phyloP scores from a whole-genome alignment of 2,113 vertebrate genomes.

The Etheostoma cragini region DNA sequence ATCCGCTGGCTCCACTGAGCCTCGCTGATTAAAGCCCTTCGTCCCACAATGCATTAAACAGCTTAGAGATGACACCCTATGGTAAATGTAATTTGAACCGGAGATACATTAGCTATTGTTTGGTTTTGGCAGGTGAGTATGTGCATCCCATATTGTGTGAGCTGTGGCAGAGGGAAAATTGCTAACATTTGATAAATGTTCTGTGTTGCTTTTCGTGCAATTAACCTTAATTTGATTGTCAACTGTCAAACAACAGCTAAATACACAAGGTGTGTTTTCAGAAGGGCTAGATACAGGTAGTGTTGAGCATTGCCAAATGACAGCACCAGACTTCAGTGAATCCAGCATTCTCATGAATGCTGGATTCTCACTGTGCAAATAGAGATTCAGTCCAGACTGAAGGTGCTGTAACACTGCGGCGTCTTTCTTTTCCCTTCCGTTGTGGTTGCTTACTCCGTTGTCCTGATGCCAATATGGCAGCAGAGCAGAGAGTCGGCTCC shows the following conservation, averaged over 20 bases:
- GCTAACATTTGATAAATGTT: constrained; percentile 50
- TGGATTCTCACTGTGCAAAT: constrained; percentile 51
- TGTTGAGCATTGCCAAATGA: constrained; percentile 31
- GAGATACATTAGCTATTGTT: constrained; percentile 78
- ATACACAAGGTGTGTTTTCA: constrained; percentile 42
- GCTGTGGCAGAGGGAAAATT: constrained; percentile 43
- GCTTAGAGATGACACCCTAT: constrained; percentile 79
- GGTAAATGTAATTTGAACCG: constrained; percentile 77
- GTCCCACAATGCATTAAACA: constrained; percentile 81
- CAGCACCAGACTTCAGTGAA: constrained; percentile 45
- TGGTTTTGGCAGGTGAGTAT: constrained; percentile 74
- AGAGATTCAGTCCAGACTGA: constrained; percentile 42
- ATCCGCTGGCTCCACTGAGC: constrained; percentile 76
- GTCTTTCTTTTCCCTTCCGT: constrained; percentile 63
- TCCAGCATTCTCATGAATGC: constrained; percentile 20
- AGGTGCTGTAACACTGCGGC: constrained; percentile 42
- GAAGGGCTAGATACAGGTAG: constrained; percentile 9
- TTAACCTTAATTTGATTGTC: constrained; percentile 45
- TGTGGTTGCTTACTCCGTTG: constrained; percentile 42
- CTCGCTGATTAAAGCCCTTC: constrained; percentile 77
- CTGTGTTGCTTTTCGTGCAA: constrained; percentile 14
- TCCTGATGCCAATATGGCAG: constrained; percentile 69
- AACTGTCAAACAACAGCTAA: constrained; percentile 40
- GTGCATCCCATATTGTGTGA: constrained; percentile 44
- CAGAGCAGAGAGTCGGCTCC: constrained; percentile 56